Conservation (phyloP, 1,140 invertebrate genomes). For the Drosophila nigrodunni region DNA sequence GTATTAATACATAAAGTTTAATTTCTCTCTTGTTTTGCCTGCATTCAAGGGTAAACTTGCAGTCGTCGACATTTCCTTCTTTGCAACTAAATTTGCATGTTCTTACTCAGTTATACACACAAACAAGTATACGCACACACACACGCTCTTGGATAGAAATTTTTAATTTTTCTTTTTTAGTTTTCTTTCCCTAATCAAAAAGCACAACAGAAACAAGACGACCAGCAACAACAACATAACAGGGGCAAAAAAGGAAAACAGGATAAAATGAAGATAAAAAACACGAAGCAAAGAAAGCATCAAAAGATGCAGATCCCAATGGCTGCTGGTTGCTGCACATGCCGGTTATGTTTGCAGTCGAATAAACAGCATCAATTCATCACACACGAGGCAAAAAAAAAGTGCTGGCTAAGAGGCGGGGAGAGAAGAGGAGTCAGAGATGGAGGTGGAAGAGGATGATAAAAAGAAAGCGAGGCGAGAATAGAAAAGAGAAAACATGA, state of each 20-base stretch:
- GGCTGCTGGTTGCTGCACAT: slow-evolving; percentile 45
- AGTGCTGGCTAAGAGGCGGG: slow-evolving; percentile 4
- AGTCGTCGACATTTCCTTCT: background rate
- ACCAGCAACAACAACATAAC: slow-evolving; percentile 10
- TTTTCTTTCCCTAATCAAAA: slow-evolving; percentile 73
- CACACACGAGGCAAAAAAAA: slow-evolving; percentile 58
- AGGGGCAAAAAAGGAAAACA: background rate
- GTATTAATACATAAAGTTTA: no score
- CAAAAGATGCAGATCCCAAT: slow-evolving; percentile 35
- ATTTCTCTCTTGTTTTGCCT: background rate
- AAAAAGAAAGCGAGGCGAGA: background rate
- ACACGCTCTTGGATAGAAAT: slow-evolving; percentile 27
- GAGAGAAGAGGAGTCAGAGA: background rate
- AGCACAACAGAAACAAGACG: slow-evolving; percentile 63
- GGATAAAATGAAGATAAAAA: background rate
- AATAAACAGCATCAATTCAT: slow-evolving; percentile 82
- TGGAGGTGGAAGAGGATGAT: background rate
- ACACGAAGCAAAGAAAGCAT: background rate
- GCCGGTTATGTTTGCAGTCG: slow-evolving; percentile 79
- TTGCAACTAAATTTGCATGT: slow-evolving; percentile 35
- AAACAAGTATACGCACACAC: slow-evolving; percentile 19
- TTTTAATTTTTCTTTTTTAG: slow-evolving; percentile 62
- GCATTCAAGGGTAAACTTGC: slow-evolving; percentile 1
- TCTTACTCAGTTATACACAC: slow-evolving; percentile 20
- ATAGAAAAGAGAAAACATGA: background rate